Conservation (phyloP, 2,888 invertebrate species). For the Epinotia ramella region DNA sequence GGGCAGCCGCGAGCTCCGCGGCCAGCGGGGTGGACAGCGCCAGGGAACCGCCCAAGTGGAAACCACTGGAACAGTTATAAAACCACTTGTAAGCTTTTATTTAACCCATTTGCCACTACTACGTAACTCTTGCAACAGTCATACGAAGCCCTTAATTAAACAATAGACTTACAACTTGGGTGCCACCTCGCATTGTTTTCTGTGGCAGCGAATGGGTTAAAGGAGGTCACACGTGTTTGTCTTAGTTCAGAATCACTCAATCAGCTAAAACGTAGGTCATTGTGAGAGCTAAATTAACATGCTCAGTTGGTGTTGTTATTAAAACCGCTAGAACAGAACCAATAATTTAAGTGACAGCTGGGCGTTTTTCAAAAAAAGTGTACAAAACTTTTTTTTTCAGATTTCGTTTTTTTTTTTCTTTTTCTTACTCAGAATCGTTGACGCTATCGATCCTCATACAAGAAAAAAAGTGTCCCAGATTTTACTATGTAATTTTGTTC, state of each 20-base stretch:
- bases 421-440: no score
- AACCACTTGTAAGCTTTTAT: neutral
- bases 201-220: no score
- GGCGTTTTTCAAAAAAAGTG: no score
- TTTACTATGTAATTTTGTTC: no score
- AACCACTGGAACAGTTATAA: conserved; percentile 57
- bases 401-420: no score
- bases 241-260: neutral
- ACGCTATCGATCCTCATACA: no score
- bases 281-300: neutral
- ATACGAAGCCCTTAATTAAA: no score
- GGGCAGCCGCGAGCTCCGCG: conserved; percentile 58
- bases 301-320: neutral
- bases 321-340: neutral
- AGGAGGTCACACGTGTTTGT: neutral
- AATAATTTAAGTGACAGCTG: neutral
- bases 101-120: neutral
- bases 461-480: no score
- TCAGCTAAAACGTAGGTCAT: neutral
- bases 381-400: no score
- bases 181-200: no score
- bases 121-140: no score
- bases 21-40: conserved; percentile 63
- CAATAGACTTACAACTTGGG: no score
- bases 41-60: conserved; percentile 62